Evolutionary conservation across 92 coral and sea anemone species (phyloP).

Genomic region (Phenganax marumi): DNA sequence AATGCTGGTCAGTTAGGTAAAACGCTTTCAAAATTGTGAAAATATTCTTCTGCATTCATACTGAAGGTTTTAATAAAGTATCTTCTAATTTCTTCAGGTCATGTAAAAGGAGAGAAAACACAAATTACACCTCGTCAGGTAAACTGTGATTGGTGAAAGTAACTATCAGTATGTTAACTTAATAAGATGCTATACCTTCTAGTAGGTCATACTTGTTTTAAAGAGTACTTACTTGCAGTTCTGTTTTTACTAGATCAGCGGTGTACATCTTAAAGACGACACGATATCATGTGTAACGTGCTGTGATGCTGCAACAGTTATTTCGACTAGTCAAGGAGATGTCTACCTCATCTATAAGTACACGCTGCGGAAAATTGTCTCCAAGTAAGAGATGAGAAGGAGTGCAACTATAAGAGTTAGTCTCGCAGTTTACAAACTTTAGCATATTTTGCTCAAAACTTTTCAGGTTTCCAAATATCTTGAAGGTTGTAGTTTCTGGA

Average conservation of each 20-base stretch:
- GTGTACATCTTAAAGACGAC: constrained; percentile 63
- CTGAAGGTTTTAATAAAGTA: neutral
- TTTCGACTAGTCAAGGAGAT: constrained; percentile 81
- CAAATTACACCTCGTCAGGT: constrained; percentile 84
- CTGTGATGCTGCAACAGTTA: constrained; percentile 72
- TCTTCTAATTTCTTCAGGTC: constrained; percentile 54
- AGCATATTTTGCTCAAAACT: neutral
- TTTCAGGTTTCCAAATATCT: constrained; percentile 66
- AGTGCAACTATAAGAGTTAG: neutral
- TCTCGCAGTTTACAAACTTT: neutral
- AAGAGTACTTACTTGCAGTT: too few species aligned
- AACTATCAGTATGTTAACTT: too few species aligned
- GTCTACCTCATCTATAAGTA: constrained; percentile 68
- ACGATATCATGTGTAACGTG: constrained; percentile 66
- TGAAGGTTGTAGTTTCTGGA: constrained; percentile 48
- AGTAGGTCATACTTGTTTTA: too few species aligned
- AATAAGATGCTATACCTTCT: too few species aligned
- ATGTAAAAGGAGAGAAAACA: constrained; percentile 69
- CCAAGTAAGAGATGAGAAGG: constrained; percentile 56
- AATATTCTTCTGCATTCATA: neutral
- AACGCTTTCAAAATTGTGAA: neutral
- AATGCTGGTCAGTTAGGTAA: constrained; percentile 91
- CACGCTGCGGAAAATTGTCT: constrained; percentile 69
- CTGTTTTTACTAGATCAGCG: constrained; percentile 59
- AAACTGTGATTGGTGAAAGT: neutral